phyloP scores from a whole-genome alignment of 2,888 invertebrate genomes.

The Omphaloscelis lunosa region DNA sequence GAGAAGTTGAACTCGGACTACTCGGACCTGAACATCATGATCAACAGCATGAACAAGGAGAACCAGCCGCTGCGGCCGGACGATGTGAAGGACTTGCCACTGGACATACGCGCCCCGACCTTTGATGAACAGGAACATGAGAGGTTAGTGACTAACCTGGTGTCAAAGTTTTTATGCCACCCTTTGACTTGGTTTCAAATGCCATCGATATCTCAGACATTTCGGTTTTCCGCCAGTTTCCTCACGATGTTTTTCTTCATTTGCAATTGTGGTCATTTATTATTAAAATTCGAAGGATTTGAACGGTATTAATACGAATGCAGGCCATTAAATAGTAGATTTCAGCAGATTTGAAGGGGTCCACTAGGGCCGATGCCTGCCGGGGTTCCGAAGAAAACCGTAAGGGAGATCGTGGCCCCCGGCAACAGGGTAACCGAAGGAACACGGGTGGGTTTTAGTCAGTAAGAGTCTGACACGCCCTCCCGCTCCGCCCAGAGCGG shows the following conservation, averaged over 20 bases:
- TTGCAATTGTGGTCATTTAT: neutral
- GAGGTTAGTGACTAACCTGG: constrained; percentile 33
- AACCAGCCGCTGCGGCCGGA: constrained; percentile 80
- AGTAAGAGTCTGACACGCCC: no score
- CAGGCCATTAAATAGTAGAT: neutral
- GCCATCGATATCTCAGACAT: no score
- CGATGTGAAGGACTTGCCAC: constrained; percentile 72
- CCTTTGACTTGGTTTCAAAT: no score
- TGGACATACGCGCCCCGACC: constrained; percentile 71
- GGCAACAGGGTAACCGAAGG: no score
- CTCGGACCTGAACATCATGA: constrained; percentile 83
- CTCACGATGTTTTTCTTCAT: neutral
- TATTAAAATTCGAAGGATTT: neutral
- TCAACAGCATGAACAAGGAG: constrained; percentile 82
- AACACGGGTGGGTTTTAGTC: no score
- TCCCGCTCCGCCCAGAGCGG: no score
- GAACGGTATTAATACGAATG: neutral
- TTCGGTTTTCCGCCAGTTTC: no score
- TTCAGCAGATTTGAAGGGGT: no score
- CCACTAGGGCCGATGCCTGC: no score
- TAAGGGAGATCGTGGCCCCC: no score
- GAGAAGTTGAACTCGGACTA: constrained; percentile 85
- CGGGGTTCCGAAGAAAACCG: no score
- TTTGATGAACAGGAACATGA: constrained; percentile 72
- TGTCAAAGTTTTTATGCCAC: no score